These are phyloP conservation scores for Choreutis nemorana DNA, from an alignment of 2,888 invertebrate genomes.

Conservation along the genomic window DNA sequence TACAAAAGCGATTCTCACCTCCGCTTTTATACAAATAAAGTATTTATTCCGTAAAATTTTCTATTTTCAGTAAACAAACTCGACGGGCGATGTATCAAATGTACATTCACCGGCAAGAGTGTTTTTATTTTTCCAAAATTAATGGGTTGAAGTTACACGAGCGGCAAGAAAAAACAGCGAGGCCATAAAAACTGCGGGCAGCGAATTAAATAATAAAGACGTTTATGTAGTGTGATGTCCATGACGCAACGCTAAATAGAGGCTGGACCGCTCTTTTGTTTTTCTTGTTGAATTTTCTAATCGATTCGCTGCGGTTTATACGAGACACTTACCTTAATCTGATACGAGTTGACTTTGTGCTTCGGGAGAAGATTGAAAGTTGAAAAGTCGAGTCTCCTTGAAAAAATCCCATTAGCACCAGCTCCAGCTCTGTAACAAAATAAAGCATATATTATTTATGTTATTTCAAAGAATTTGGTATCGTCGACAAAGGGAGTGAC, in stretches of 20 bases:
- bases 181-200: too few relatives aligned
- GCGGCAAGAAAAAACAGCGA: too few relatives aligned
- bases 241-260: too few relatives aligned
- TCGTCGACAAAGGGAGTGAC: neutral
- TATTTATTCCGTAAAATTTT: too few relatives aligned
- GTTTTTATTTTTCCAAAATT: too few relatives aligned
- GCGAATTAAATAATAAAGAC: too few relatives aligned
- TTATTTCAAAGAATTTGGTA: neutral
- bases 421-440: constrained; percentile 78
- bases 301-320: too few relatives aligned
- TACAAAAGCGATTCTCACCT: constrained; percentile 54
- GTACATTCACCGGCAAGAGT: neutral
- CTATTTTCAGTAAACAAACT: neutral
- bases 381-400: constrained; percentile 91
- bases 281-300: too few relatives aligned
- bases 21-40: too few relatives aligned
- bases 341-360: constrained; percentile 97
- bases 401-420: constrained; percentile 92
- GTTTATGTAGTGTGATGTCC: too few relatives aligned
- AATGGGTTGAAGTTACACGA: too few relatives aligned
- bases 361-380: constrained; percentile 93
- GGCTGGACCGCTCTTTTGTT: too few relatives aligned
- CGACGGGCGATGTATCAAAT: neutral
- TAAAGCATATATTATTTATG: constrained; percentile 6
- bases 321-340: constrained; percentile 94